phyloP scores from a whole-genome alignment of 2,888 invertebrate species.

The Automeris io region DNA sequence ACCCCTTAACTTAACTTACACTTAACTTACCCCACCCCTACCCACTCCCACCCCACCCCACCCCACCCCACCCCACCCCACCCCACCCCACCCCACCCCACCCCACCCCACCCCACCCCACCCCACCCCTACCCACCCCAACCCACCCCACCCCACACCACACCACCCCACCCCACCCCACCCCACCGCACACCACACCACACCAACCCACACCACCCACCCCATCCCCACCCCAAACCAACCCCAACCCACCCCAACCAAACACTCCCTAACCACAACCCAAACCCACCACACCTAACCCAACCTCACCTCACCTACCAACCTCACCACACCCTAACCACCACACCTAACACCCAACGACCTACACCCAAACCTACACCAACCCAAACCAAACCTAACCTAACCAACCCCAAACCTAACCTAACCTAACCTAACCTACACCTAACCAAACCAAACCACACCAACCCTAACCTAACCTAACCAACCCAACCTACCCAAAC shows the following conservation, averaged over 20 bases:
- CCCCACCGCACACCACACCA: no score
- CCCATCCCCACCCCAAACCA: constrained; percentile 5
- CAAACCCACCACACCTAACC: constrained; percentile 10
- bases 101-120: background rate
- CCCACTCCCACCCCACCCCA: constrained; percentile 12
- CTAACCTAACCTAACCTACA: no score
- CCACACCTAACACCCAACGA: no score
- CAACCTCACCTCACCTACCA: constrained; percentile 12
- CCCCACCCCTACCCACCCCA: background rate
- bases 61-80: constrained; percentile 13
- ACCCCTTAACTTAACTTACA: no score
- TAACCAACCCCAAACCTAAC: no score
- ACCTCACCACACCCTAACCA: constrained; percentile 12
- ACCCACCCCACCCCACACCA: no score
- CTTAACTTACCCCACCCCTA: background rate
- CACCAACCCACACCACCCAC: background rate
- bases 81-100: constrained; percentile 6
- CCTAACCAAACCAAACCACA: no score
- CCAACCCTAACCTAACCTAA: no score
- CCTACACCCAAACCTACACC: constrained; percentile 13
- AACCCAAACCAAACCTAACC: constrained; percentile 12
- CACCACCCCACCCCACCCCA: no score
- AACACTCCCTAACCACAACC: no score
- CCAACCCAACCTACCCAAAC: constrained; percentile 11
- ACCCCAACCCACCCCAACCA: constrained; percentile 11